Evolutionary conservation across 2,113 vertebrate species (phyloP).

Genomic region (Herpetotheres cachinnans): DNA sequence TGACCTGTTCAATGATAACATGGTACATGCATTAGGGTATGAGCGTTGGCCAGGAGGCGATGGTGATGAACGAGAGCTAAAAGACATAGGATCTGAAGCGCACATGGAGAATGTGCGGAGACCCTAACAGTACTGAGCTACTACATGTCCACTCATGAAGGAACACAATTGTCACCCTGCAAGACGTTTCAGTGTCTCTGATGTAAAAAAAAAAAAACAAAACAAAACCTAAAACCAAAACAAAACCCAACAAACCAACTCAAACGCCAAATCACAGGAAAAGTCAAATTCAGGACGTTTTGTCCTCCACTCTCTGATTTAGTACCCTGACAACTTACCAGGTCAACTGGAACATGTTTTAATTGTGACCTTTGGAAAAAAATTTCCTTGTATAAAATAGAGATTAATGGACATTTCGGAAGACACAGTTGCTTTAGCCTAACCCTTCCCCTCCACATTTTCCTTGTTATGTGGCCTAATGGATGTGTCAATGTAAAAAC

Average conservation of each 20-base stretch:
- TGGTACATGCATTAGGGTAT: rapidly evolving
- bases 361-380: not conserved
- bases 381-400: not conserved
- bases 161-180: not conserved
- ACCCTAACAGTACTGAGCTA: not conserved
- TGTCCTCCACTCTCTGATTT: too few species aligned
- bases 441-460: not conserved
- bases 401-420: slow-evolving; percentile 3
- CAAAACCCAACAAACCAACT: not conserved
- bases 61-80: not conserved
- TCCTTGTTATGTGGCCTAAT: slow-evolving; percentile 13
- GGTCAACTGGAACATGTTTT: not conserved
- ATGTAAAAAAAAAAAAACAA: not conserved
- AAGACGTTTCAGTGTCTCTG: not conserved
- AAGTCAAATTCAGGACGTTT: not conserved
- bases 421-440: not conserved
- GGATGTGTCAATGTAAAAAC: not conserved
- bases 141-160: not conserved
- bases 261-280: not conserved
- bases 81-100: not conserved
- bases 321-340: not conserved
- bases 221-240: too few species aligned
- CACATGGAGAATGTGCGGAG: rapidly evolving
- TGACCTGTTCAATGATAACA: not conserved
- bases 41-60: not conserved